Evolutionary conservation across 2,888 invertebrate genomes (phyloP), one percentile per base, ranked within the genome.

Genomic region (Sceliomorpha sp.): DNA sequence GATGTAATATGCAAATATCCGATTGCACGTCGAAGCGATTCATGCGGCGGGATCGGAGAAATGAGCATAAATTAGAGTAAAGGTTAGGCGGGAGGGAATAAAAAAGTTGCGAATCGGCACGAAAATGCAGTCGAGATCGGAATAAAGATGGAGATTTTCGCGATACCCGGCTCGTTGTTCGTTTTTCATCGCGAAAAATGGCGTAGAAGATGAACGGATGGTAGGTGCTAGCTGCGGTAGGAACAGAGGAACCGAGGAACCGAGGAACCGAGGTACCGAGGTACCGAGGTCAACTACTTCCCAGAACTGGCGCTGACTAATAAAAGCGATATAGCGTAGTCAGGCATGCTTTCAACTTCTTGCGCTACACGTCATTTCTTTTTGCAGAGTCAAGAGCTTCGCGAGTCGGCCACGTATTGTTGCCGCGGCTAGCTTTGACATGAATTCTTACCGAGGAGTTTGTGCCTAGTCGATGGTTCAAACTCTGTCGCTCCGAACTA

Each of bases 381-480:
- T 67, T 59, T 58, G 51, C 64, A 34, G 26, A 29, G 31, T 45
- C 10, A n/a, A 44, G 4, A 9, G 40, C 45, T 37, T 32, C 27
- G 24, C 40, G 12, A 42, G 53, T 26, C 40, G 27, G 2, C 12
- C 14, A 29, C 29, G 45, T 39, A 47, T 5, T 20, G 5, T 37
- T 37, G 37, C 40, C 12, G n/a, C n/a, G 36, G 12, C 15, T 32
- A 27, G 17, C 32, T 58, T 53, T 53, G 56, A 58, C 58, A 15
- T 51, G 56, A 56, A 64, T 56, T 58, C 55, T 63, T 56, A 29
- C 56, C 63, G 44, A 36, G 42, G 31, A 42, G 48, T 63, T 56
- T 44, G 55, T 44, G 55, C 50, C 66, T 47, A 58, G 58, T 66
- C 66, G 58, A 51, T 66, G 66, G 42, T 20, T 55, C 56, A 39